These are phyloP conservation scores for Columba guinea DNA, from an alignment of 2,797 vertebrate species.

Conservation along the genomic window DNA sequence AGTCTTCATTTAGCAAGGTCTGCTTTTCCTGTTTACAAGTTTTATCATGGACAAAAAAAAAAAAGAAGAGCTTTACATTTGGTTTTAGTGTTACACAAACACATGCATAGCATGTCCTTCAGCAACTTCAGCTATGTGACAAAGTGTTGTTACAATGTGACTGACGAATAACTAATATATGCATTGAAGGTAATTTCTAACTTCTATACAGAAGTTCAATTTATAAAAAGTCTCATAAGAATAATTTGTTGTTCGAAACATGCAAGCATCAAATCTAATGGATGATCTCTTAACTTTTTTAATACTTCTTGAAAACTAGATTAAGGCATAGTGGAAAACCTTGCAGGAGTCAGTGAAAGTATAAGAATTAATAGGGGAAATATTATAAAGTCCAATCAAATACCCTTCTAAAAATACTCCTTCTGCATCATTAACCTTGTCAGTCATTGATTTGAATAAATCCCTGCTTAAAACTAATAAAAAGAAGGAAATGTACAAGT, in stretches of 20 bases:
- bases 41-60: background rate
- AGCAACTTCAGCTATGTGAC: background rate
- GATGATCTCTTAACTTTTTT: background rate
- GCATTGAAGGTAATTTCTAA: background rate
- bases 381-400: background rate
- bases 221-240: background rate
- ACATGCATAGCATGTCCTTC: accelerated
- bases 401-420: background rate
- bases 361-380: background rate
- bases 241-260: background rate
- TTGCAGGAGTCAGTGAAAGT: background rate
- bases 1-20: background rate
- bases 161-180: background rate
- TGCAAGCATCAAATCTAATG: background rate
- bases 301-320: background rate
- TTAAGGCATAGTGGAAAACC: background rate
- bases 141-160: background rate
- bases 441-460: conserved; percentile 22
- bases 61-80: background rate
- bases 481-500: conserved; percentile 2
- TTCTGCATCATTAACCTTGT: background rate
- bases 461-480: background rate
- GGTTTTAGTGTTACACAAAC: background rate
- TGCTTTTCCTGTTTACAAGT: background rate
- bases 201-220: background rate